Evolutionary conservation across 2,113 vertebrate genomes (phyloP).

Genomic region (Oriolus oriolus): DNA sequence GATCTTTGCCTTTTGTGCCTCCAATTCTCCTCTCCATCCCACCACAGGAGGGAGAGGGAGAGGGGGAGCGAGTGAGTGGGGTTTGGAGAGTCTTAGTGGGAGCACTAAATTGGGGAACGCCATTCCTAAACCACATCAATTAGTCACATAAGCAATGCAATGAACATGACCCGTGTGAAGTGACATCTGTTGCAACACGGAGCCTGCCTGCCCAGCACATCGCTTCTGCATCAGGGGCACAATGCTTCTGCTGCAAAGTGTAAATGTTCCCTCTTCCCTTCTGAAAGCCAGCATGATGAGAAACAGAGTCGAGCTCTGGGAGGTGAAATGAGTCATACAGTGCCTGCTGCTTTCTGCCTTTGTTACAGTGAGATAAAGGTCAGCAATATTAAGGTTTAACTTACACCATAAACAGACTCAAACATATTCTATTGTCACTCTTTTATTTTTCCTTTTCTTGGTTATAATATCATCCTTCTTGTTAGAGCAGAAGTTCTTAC

Average conservation of each 20-base stretch:
- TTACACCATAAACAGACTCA: background rate
- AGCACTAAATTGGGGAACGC: background rate
- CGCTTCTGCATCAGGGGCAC: accelerated
- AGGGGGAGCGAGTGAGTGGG: background rate
- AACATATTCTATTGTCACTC: background rate
- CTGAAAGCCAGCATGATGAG: background rate
- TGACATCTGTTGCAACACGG: background rate
- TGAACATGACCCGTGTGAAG: background rate
- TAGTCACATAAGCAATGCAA: background rate
- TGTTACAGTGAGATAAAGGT: background rate
- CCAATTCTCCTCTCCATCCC: background rate
- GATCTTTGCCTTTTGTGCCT: background rate
- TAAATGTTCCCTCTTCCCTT: background rate
- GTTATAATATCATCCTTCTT: background rate
- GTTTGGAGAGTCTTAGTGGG: background rate
- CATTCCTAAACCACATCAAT: background rate
- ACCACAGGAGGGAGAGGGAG: background rate
- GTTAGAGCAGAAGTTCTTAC: background rate
- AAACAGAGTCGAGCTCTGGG: background rate
- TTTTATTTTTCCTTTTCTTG: background rate
- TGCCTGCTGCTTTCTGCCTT: background rate
- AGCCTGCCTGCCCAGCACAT: background rate
- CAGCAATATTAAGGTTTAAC: background rate
- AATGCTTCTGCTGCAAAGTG: background rate
- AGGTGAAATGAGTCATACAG: background rate